Percentiles rank a stretch among this genome's conserved stretches.
Evolutionary conservation across 2,888 invertebrate genomes (phyloP).

Genomic region (Drosophila paucipuncta): DNA sequence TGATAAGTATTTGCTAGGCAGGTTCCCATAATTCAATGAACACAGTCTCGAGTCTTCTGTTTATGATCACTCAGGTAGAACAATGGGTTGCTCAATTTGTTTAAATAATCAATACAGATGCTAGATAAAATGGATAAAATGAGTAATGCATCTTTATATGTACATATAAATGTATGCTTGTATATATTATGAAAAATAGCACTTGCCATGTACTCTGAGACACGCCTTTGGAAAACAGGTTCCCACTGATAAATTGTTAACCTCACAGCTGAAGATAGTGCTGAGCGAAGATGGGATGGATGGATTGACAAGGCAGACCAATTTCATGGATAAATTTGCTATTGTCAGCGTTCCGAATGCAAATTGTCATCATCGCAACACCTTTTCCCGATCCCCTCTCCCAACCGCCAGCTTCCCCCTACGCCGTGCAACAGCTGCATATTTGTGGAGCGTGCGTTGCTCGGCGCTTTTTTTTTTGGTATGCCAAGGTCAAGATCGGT

Average conservation of each 20-base stretch:
- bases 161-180: neutral
- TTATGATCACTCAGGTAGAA: conserved; percentile 22
- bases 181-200: conserved; percentile 3
- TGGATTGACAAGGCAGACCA: neutral
- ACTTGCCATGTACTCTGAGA: neutral
- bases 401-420: neutral
- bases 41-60: neutral
- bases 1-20: conserved; percentile 2
- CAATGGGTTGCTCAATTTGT: conserved; percentile 1
- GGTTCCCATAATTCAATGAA: conserved; percentile 23
- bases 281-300: neutral
- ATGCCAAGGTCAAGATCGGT: conserved; percentile 55
- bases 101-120: neutral
- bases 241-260: neutral
- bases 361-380: conserved; percentile 14
- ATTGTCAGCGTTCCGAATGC: conserved; percentile 17
- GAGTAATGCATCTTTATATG: neutral
- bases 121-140: conserved; percentile 25
- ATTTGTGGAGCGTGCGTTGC: conserved; percentile 37
- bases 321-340: conserved; percentile 4
- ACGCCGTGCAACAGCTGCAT: conserved; percentile 36
- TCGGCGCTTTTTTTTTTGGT: conserved; percentile 32
- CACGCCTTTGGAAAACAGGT: conserved; percentile 5
- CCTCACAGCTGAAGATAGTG: neutral
- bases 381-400: neutral